Base-by-base conservation (phyloP, 2,797 vertebrate genomes). In the Microctenopoma stevenorrisi region DNA sequence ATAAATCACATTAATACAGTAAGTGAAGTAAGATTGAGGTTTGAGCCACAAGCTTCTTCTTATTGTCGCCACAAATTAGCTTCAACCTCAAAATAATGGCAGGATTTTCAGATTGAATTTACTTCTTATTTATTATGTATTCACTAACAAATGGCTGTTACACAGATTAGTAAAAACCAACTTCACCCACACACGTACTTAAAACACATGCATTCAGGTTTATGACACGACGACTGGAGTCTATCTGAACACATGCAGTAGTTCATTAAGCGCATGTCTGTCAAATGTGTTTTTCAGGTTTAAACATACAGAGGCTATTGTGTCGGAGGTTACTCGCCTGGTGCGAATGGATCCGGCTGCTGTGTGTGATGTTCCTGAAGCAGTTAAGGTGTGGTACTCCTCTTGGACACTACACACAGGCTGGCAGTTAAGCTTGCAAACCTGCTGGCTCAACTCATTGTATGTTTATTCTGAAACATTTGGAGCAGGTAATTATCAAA, bases 251-350 rank as follows among this genome's bases (percentile, higher is more conserved):
- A 42, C 22, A 33, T 42, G 3, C 6, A 46, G 4, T 49, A 3
- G 12, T 26, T 55, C 4, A 18, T 11, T 13, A 9, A 3, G 0
- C 5, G 16, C 28, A 8, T 15, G 42, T 5, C 12, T 18, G 7
- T 40, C 35, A 0, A 13, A 44, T 43, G 59, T 61, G 2, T 40
- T 44, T 81, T 74, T 56, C 76, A 99, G 97, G 76, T 99, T 99
- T 91, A 99, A 98, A 91, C 97, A 98, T 89, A 96, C 96, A 2
- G 97, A 99, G 85, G 96, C 95, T 14, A 98, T 99, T 11, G 96
- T 96, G 62, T 94, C 93, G 4, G 97, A 99, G 90, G 97, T 99
- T 86, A 99, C 97, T 0, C 96, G 97, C 8, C 91, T 99, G 7
- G 97, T 98, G 71, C 94, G 97, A 18, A 79, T 99, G 93, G 96